These are phyloP conservation scores for Salvator merianae DNA, from an alignment of 2,113 vertebrate genomes.

Conservation along the genomic window DNA sequence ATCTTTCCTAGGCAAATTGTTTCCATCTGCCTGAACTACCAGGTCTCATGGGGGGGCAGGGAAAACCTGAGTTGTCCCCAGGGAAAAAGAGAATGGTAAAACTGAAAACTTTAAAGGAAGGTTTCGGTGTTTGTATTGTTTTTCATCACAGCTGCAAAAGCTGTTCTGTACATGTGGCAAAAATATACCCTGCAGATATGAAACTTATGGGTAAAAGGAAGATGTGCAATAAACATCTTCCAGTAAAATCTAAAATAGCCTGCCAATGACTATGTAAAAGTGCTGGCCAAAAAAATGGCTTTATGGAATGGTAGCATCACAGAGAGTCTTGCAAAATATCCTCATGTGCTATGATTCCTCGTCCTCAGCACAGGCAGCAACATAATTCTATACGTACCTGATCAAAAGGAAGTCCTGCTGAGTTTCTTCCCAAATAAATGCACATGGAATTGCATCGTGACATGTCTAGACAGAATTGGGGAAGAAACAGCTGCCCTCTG, in stretches of 20 bases:
- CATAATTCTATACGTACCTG: not conserved
- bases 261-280: not conserved
- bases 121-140: not conserved
- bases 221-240: not conserved
- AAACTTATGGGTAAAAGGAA: not conserved
- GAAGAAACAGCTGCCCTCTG: not conserved
- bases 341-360: rapidly evolving
- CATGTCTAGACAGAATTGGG: not conserved
- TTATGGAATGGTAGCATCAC: not conserved
- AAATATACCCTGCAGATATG: constrained; percentile 2
- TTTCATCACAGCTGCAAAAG: not conserved
- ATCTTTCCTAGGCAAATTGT: not conserved
- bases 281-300: not conserved
- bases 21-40: not conserved
- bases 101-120: not conserved
- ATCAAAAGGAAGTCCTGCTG: not conserved
- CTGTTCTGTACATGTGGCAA: not conserved
- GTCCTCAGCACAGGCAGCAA: not conserved
- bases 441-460: not conserved
- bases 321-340: not conserved
- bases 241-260: not conserved
- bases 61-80: not conserved
- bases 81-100: not conserved
- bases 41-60: not conserved
- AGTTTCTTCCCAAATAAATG: not conserved